Evolutionary conservation across 2,888 invertebrate species (phyloP), one percentile per base, ranked within the genome.

Genomic region (Cremastobaeus sp.): DNA sequence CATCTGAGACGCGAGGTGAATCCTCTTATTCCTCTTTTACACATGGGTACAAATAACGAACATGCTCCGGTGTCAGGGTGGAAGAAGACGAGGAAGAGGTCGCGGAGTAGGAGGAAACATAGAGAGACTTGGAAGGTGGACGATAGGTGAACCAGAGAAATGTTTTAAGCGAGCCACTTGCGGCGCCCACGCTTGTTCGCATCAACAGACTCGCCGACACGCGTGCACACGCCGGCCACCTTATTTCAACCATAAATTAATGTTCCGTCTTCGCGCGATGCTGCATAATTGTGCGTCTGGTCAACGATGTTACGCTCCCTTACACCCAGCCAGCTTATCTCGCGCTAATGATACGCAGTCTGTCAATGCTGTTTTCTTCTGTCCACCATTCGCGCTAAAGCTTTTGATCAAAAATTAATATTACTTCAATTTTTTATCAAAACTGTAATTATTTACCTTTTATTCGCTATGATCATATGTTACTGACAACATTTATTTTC

Each of bases 21-120:
- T 72, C 65, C 68, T 76, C 71, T 77, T 76, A 72, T 75, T 71
- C 70, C 62, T 70, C 74, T 65, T 79, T 78, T 80, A 78, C 79
- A 84, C 84, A 84, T 82, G 85, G 83, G 83, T 85, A 86, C 86
- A 85, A 86, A 86, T 85, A 86, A 86, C 85, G 84, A 84, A 86
- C 85, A 85, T 83, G 79, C 82, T 78, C 73, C 79, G 79, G 78
- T 79, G 78, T 78, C 76, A 76, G 66, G 70, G 73, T 64, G 65
- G 62, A 65, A 48, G 75, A 41, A 35, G n/a, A 54, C 43, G 66
- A 57, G 48, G 48, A 50, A 55, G 57, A 35, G 37, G 37, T n/a
- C 11, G 54, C 34, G 34, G 20, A 11, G 43, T 28, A 11, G 11
- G 52, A 43, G 43, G 12, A 17, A 28, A 21, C 9, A 39, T n/a